These are phyloP conservation scores for Aptenodytes forsteri DNA, from an alignment of 2,113 vertebrate genomes.

Conservation along the genomic window DNA sequence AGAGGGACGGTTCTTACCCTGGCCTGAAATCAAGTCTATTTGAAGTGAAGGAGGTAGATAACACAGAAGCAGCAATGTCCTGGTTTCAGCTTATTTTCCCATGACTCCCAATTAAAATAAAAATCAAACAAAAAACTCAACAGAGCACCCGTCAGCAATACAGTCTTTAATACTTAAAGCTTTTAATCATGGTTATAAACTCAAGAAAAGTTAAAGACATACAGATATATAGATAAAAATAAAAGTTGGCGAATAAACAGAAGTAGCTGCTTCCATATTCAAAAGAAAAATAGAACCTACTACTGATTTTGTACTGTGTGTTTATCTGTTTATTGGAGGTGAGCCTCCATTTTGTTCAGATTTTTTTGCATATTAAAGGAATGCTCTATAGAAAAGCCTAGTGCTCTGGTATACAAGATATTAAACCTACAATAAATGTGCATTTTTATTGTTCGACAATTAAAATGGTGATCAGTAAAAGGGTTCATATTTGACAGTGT, in stretches of 20 bases:
- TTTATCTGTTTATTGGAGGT: not conserved
- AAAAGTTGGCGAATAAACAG: not conserved
- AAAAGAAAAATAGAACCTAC: not conserved
- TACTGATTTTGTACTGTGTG: not conserved
- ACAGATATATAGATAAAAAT: not conserved
- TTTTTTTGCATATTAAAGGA: not conserved
- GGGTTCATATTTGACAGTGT: not conserved
- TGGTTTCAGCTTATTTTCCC: not conserved
- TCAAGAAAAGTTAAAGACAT: not conserved
- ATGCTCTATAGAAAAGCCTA: not conserved
- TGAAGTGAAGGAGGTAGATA: not conserved
- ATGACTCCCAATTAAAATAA: not conserved
- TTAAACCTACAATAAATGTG: not conserved
- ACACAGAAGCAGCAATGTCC: not conserved
- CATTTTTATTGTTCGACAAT: not conserved
- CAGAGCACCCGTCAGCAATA: not conserved
- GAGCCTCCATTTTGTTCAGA: not conserved
- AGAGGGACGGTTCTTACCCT: not conserved
- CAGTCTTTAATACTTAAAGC: not conserved
- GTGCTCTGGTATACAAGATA: not conserved
- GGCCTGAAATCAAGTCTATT: not conserved
- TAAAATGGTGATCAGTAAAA: not conserved
- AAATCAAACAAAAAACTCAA: not conserved
- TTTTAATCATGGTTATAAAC: not conserved
- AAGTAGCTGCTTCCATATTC: not conserved